Evolutionary conservation across 1,140 invertebrate species (phyloP).

Genomic region (Grapholita molesta): DNA sequence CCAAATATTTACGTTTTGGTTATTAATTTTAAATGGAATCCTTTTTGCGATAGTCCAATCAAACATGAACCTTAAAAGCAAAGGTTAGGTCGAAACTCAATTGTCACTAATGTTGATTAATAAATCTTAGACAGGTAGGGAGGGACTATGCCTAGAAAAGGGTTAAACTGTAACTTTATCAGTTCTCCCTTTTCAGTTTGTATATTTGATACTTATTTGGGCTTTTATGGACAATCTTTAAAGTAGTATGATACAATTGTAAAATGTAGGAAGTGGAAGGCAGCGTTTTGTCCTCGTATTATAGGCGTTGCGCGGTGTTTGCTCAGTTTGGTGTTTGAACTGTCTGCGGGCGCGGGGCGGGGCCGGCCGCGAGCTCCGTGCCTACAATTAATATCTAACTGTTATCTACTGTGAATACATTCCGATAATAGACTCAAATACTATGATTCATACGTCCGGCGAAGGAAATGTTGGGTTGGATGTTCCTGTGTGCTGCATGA

Average conservation of each 20-base stretch:
- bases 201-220: not conserved
- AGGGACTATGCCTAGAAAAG: no score
- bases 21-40: no score
- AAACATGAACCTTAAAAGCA: no score
- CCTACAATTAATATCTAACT: conserved; percentile 11
- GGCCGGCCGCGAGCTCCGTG: not conserved
- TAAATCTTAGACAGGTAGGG: no score
- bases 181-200: not conserved
- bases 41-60: no score
- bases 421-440: not conserved
- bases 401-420: not conserved
- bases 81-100: no score
- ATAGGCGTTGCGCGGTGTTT: not conserved
- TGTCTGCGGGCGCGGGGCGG: conserved; percentile 2
- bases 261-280: not conserved
- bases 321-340: conserved; percentile 13
- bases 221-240: no score
- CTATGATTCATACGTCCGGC: not conserved
- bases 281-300: conserved; percentile 11
- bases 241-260: not conserved
- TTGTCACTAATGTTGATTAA: no score
- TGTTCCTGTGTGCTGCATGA: not conserved
- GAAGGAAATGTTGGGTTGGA: not conserved
- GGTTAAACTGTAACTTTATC: not conserved
- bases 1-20: no score